phyloP scores from a whole-genome alignment of 2,113 vertebrate genomes.

The Garra rufa region DNA sequence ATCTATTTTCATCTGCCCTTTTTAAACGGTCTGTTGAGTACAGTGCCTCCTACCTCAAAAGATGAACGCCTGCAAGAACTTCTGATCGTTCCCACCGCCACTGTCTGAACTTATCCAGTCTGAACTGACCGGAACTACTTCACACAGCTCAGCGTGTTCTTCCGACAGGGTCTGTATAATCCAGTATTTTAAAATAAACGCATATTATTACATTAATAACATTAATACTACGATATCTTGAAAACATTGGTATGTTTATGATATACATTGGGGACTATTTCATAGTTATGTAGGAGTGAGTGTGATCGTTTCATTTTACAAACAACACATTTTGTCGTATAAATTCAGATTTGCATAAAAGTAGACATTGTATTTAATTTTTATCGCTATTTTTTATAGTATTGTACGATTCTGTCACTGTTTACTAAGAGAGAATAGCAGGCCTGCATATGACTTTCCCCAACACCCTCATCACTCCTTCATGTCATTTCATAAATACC shows the following conservation, averaged over 20 bases:
- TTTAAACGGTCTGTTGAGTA: not conserved
- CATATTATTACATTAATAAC: not conserved
- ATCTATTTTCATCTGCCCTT: not conserved
- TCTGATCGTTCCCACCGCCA: constrained; percentile 37
- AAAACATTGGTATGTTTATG: not conserved
- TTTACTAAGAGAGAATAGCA: not conserved
- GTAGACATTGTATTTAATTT: not conserved
- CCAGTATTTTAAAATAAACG: not conserved
- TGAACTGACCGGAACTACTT: constrained; percentile 75
- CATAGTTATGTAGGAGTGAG: not conserved
- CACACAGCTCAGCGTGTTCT: constrained; percentile 46
- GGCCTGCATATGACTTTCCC: not conserved
- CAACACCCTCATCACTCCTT: not conserved
- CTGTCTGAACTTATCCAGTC: constrained; percentile 56
- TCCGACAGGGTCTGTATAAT: constrained; percentile 34
- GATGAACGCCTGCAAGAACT: constrained; percentile 66
- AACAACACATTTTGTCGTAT: not conserved
- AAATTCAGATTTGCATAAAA: not conserved
- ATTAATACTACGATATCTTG: not conserved
- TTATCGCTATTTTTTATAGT: not conserved
- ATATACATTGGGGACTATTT: not conserved
- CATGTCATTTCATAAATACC: constrained; percentile 32
- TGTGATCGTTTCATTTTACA: not conserved
- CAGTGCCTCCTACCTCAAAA: constrained; percentile 67
- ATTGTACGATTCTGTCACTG: not conserved